Conservation (phyloP, 2,113 vertebrate species). For the Poeciliopsis prolifica region DNA sequence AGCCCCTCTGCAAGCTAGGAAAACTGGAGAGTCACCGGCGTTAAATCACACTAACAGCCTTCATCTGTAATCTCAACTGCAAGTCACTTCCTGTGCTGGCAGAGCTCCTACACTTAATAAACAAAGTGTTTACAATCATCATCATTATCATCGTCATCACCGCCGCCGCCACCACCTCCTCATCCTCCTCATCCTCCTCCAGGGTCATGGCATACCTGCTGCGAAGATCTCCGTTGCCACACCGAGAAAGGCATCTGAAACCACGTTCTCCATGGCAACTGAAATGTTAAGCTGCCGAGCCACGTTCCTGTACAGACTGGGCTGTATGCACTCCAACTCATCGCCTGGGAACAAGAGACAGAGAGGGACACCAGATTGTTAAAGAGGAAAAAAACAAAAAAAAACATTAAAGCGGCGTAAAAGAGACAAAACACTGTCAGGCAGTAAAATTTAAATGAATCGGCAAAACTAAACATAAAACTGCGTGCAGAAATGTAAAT, state of each 20-base stretch:
- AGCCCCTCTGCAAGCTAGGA: background rate
- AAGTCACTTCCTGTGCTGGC: slow-evolving; percentile 32
- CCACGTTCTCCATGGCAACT: slow-evolving; percentile 86
- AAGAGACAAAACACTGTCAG: background rate
- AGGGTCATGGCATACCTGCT: slow-evolving; percentile 81
- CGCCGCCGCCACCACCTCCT: background rate
- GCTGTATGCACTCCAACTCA: slow-evolving; percentile 92
- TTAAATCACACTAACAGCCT: slow-evolving; percentile 14
- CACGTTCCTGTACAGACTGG: slow-evolving; percentile 89
- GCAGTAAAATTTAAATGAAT: background rate
- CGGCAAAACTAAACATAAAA: background rate
- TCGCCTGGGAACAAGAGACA: slow-evolving; percentile 83
- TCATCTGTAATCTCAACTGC: slow-evolving; percentile 1
- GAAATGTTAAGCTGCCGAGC: slow-evolving; percentile 91
- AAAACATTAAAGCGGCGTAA: background rate
- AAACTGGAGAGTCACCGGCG: slow-evolving; percentile 11
- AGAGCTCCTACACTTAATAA: slow-evolving; percentile 5
- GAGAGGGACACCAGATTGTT: slow-evolving; percentile 3
- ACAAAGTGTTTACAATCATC: background rate
- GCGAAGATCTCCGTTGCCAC: slow-evolving; percentile 92
- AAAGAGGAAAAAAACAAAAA: background rate
- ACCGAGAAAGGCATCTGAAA: slow-evolving; percentile 91
- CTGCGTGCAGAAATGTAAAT: background rate
- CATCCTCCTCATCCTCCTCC: background rate
- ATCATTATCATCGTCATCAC: slow-evolving; percentile 2